Evolutionary conservation across 2,797 vertebrate species (phyloP).

Genomic region (Anisognathus igniventris): DNA sequence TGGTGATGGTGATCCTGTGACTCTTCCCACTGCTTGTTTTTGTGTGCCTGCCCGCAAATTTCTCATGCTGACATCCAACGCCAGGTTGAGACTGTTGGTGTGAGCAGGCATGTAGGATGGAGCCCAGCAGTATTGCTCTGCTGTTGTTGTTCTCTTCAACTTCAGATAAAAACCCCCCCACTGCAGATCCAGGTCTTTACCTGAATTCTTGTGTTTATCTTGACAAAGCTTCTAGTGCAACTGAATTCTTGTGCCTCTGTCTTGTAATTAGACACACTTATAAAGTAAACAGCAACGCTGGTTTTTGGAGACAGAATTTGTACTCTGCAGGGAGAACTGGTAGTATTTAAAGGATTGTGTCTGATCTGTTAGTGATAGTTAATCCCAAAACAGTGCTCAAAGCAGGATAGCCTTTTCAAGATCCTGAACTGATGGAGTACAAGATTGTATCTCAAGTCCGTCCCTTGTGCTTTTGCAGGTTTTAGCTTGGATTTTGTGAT

Average conservation of each 20-base stretch:
- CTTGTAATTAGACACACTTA: background rate
- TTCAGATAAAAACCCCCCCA: accelerated
- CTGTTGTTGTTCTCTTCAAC: accelerated
- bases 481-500: background rate
- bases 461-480: background rate
- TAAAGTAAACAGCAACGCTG: accelerated
- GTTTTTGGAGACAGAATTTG: background rate
- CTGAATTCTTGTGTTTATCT: background rate
- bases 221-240: background rate
- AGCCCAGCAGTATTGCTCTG: background rate
- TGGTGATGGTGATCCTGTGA: background rate
- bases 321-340: background rate
- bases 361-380: background rate
- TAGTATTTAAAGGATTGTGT: background rate
- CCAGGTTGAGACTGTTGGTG: background rate
- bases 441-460: background rate
- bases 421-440: background rate
- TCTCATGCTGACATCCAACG: accelerated
- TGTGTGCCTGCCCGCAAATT: background rate
- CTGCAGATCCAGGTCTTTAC: background rate
- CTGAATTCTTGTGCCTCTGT: background rate
- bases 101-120: accelerated
- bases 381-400: background rate
- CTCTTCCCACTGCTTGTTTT: background rate
- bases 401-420: background rate